These are phyloP conservation scores for Ctena decussata DNA, from an alignment of 2,888 invertebrate species.

Conservation along the genomic window DNA sequence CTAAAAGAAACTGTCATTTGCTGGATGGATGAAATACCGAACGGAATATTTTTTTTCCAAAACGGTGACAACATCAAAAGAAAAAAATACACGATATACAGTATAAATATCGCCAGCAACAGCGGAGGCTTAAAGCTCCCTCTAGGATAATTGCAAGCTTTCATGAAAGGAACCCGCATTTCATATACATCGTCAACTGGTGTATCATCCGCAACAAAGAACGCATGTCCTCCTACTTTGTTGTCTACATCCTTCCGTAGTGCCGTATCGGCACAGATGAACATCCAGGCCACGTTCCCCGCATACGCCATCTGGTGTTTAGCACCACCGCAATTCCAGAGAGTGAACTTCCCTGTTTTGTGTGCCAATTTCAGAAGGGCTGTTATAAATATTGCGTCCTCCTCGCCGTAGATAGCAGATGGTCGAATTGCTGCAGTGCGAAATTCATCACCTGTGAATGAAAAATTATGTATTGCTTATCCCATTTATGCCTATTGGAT, in stretches of 20 bases:
- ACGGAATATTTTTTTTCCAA: not conserved
- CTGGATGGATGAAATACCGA: not conserved
- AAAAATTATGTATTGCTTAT: too few relatives aligned
- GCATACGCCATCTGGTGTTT: constrained; percentile 86
- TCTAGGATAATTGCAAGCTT: not conserved
- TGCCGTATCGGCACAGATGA: constrained; percentile 89
- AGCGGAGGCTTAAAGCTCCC: not conserved
- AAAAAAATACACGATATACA: not conserved
- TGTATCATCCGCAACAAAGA: not conserved
- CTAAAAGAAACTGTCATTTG: not conserved
- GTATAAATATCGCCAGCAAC: not conserved
- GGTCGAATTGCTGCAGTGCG: not conserved
- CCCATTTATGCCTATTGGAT: too few relatives aligned
- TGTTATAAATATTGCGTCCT: not conserved
- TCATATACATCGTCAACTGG: not conserved
- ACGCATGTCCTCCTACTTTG: not conserved
- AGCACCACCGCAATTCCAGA: constrained; percentile 87
- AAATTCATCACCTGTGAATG: not conserved
- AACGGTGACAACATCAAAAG: not conserved
- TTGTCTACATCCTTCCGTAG: not conserved
- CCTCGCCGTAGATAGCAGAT: not conserved
- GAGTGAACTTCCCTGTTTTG: not conserved
- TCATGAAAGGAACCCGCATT: not conserved
- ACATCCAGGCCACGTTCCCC: constrained; percentile 91
- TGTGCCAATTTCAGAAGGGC: not conserved